Conservation (phyloP, 2,113 vertebrate genomes). For the Noturus placidus region DNA sequence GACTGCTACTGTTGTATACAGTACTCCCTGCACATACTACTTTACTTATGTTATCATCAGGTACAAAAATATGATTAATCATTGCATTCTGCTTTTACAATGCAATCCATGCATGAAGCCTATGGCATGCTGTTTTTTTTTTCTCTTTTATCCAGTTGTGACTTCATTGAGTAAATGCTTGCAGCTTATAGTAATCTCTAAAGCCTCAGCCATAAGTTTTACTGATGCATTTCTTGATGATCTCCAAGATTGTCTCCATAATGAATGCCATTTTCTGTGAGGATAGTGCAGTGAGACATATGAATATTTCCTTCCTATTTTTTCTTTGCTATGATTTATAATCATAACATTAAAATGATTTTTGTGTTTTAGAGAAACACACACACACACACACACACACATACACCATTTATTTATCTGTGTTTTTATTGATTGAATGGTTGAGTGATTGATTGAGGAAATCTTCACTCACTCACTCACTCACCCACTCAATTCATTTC, state of each 20-base stretch:
- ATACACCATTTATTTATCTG: background rate
- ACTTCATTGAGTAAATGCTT: conserved; percentile 5
- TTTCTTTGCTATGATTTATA: background rate
- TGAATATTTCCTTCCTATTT: background rate
- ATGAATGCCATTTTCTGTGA: conserved; percentile 9
- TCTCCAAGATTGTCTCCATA: background rate
- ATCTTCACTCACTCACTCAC: background rate
- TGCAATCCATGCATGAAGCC: background rate
- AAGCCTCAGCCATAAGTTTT: conserved; percentile 20
- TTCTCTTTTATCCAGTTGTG: background rate
- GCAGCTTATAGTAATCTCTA: background rate
- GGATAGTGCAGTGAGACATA: background rate
- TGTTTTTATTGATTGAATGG: background rate
- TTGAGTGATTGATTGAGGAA: background rate
- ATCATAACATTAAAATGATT: background rate
- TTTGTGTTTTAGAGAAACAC: background rate
- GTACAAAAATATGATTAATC: conserved; percentile 31
- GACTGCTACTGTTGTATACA: background rate
- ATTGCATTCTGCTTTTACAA: background rate
- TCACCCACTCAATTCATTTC: background rate
- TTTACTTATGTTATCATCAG: conserved; percentile 3
- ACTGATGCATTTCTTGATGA: conserved; percentile 1
- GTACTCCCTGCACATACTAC: conserved; percentile 8
- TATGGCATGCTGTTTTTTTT: background rate
- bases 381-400: background rate